These are phyloP conservation scores for Cyclopterus lumpus DNA, from an alignment of 2,797 vertebrate genomes.

Conservation along the genomic window DNA sequence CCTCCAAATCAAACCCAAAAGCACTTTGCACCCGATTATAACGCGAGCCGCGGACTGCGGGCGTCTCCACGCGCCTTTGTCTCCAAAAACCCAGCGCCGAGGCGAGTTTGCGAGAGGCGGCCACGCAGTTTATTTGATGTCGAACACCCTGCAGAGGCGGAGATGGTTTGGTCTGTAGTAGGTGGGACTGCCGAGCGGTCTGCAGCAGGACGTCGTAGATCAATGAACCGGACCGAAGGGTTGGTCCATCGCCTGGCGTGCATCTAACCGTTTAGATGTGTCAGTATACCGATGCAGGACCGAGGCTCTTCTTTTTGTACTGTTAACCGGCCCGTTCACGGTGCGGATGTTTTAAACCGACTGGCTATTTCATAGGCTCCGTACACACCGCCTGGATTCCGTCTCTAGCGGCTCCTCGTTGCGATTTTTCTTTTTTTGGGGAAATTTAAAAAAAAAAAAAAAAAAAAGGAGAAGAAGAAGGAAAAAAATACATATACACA, in stretches of 20 bases:
- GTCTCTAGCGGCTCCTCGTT: constrained; percentile 58
- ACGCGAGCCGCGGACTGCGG: accelerated
- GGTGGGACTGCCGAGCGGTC: constrained; percentile 86
- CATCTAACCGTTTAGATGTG: constrained; percentile 75
- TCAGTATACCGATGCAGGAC: constrained; percentile 69
- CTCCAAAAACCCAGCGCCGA: neutral
- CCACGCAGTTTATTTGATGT: constrained; percentile 35
- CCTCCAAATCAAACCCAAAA: constrained; percentile 4
- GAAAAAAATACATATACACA: neutral
- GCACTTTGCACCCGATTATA: neutral
- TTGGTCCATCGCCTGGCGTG: constrained; percentile 74
- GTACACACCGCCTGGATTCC: constrained; percentile 51
- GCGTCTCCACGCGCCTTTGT: neutral
- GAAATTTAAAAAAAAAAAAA: constrained; percentile 36
- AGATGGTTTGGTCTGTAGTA: constrained; percentile 85
- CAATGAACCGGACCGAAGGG: constrained; percentile 86
- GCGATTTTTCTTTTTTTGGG: constrained; percentile 30
- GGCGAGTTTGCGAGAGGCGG: neutral
- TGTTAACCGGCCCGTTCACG: constrained; percentile 40
- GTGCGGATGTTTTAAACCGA: constrained; percentile 73
- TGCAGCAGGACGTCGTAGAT: constrained; percentile 86
- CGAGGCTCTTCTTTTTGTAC: constrained; percentile 50
- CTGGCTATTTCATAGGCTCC: constrained; percentile 30
- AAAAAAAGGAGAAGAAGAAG: too few species aligned
- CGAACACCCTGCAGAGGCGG: constrained; percentile 54